Percentiles rank a stretch among this genome's conserved stretches.
These are phyloP conservation scores for Dioctria linearis DNA, from an alignment of 2,888 invertebrate species.

Conservation along the genomic window DNA sequence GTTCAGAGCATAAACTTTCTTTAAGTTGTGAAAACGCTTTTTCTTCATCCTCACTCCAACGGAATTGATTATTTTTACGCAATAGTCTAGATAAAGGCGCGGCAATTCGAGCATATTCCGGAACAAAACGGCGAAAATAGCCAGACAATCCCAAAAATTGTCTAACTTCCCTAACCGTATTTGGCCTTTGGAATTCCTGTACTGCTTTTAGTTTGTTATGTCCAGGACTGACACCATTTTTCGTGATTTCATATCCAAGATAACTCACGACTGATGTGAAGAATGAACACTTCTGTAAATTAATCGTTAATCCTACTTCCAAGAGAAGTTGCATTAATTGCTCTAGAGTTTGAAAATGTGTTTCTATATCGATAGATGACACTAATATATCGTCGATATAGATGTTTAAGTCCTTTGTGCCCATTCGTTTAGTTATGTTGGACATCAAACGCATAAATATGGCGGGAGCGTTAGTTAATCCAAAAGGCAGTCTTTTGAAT, in stretches of 20 bases:
- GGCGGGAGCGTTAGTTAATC: conserved; percentile 2
- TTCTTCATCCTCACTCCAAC: background rate
- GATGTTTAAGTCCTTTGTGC: background rate
- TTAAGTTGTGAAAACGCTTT: conserved; percentile 5
- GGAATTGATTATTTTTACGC: conserved; percentile 13
- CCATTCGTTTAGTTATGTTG: background rate
- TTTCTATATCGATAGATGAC: background rate
- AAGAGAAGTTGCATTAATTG: background rate
- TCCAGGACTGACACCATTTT: conserved; percentile 2
- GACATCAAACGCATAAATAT: conserved; percentile 27
- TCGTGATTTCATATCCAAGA: conserved; percentile 20
- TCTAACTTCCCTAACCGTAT: conserved; percentile 3
- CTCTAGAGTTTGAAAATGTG: background rate
- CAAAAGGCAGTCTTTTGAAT: conserved; percentile 35
- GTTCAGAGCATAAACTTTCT: background rate
- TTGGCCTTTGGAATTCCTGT: conserved; percentile 4
- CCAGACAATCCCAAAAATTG: conserved; percentile 16
- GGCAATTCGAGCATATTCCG: conserved; percentile 1
- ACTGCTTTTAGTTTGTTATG: background rate
- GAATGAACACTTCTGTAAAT: conserved; percentile 14
- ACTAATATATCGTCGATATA: background rate
- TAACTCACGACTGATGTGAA: background rate
- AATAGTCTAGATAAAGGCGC: background rate
- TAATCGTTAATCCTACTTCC: conserved; percentile 16
- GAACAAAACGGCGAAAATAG: conserved; percentile 5